phyloP scores from a whole-genome alignment of 2,888 invertebrate species.

The Watsonalla cultraria region DNA sequence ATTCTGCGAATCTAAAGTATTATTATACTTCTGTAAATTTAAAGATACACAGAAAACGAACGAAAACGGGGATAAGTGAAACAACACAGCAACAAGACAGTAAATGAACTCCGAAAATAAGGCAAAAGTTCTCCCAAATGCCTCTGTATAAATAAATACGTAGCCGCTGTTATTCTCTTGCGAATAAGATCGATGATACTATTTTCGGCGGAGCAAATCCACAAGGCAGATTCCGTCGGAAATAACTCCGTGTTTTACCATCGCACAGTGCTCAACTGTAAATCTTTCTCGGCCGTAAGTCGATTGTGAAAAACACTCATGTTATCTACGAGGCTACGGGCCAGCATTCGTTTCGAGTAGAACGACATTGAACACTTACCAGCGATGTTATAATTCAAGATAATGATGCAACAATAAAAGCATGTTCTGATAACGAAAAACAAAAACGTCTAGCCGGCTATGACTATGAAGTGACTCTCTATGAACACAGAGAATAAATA shows the following conservation, averaged over 20 bases:
- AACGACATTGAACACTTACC: conserved; percentile 36
- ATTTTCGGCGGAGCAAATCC: conserved; percentile 69
- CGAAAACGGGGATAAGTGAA: conserved; percentile 12
- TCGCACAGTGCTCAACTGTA: conserved; percentile 47
- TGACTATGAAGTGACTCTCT: neutral
- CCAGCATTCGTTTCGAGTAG: conserved; percentile 31
- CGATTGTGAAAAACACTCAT: conserved; percentile 61
- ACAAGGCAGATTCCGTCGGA: conserved; percentile 70
- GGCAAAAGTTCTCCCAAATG: conserved; percentile 44
- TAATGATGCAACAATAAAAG: conserved; percentile 27
- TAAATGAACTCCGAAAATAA: conserved; percentile 41
- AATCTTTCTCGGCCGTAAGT: conserved; percentile 62
- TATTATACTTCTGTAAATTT: conserved; percentile 5
- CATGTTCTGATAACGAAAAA: conserved; percentile 4
- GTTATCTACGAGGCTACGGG: conserved; percentile 32
- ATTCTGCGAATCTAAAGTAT: too few relatives aligned
- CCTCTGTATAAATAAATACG: conserved; percentile 57
- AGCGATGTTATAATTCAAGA: conserved; percentile 29
- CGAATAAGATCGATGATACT: conserved; percentile 72
- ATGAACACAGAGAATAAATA: neutral
- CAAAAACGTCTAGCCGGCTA: neutral
- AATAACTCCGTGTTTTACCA: conserved; percentile 67
- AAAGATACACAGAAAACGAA: conserved; percentile 11
- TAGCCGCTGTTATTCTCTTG: conserved; percentile 53
- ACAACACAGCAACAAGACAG: conserved; percentile 24